Conservation (phyloP, 2,113 vertebrate genomes). For the Pollimyrus isidori region DNA sequence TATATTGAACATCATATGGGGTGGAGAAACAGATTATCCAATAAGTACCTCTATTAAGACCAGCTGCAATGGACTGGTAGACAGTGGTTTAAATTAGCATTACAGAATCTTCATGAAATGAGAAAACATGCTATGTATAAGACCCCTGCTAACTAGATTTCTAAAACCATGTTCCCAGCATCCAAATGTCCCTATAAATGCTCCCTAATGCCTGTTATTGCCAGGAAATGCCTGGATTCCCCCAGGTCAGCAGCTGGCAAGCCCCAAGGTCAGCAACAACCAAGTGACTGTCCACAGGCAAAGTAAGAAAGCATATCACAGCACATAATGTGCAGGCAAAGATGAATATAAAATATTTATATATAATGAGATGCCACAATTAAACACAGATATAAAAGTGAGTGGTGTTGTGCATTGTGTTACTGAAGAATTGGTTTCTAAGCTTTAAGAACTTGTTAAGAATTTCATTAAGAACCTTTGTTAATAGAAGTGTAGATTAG, state of each 20-base stretch:
- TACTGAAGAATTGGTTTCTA: not conserved
- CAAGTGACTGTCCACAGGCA: not conserved
- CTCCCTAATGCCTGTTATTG: not conserved
- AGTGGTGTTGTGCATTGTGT: not conserved
- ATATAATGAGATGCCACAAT: not conserved
- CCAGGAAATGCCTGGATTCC: not conserved
- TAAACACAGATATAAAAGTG: not conserved
- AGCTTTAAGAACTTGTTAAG: not conserved
- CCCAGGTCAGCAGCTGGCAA: not conserved
- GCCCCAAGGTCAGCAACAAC: not conserved
- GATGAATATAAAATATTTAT: not conserved
- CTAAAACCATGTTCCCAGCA: not conserved
- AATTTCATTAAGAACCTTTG: not conserved
- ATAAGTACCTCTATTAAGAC: not conserved
- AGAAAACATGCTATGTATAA: slow-evolving; percentile 44
- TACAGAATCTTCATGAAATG: not conserved
- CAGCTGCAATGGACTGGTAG: slow-evolving; percentile 6
- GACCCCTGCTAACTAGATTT: slow-evolving; percentile 25
- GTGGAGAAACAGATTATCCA: not conserved
- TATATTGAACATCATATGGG: not conserved
- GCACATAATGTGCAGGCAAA: not conserved
- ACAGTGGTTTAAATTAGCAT: slow-evolving; percentile 1
- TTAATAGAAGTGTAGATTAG: not conserved
- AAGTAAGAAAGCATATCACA: not conserved
- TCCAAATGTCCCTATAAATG: not conserved